phyloP scores from a whole-genome alignment of 1,140 invertebrate genomes.

The Glossosoma conforme region DNA sequence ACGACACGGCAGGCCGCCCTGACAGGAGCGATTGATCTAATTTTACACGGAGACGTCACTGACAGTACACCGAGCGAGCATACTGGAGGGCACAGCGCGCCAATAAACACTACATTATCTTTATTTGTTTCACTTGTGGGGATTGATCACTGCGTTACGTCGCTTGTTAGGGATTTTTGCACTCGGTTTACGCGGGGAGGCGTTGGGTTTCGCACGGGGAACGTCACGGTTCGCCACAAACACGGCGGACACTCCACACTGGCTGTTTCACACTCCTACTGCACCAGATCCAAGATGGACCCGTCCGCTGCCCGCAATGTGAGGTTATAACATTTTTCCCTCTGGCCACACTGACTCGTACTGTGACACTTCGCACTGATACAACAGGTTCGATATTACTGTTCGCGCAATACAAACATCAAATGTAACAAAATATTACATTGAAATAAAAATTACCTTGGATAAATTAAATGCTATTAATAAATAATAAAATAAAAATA shows the following conservation, averaged over 20 bases:
- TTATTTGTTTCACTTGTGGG: constrained; percentile 9
- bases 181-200: not conserved
- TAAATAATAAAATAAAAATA: too few species aligned
- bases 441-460: too few species aligned
- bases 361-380: not conserved
- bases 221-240: constrained; percentile 12
- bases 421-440: too few species aligned
- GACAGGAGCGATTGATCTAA: constrained; percentile 26
- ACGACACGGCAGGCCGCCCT: constrained; percentile 21
- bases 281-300: constrained; percentile 26
- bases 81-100: constrained; percentile 19
- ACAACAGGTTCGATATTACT: not conserved
- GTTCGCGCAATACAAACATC: too few species aligned
- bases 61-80: constrained; percentile 20
- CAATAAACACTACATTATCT: constrained; percentile 25
- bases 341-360: constrained; percentile 3
- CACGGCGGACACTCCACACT: constrained; percentile 13
- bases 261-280: constrained; percentile 24
- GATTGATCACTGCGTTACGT: constrained; percentile 18
- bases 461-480: too few species aligned
- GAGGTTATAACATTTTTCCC: constrained; percentile 5
- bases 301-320: constrained; percentile 21
- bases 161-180: too few species aligned
- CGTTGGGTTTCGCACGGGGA: not conserved
- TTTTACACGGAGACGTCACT: constrained; percentile 26